Evolutionary conservation across 2,888 invertebrate genomes (phyloP), one percentile per base, ranked within the genome.

Genomic region (Leptopilina drosophilae): DNA sequence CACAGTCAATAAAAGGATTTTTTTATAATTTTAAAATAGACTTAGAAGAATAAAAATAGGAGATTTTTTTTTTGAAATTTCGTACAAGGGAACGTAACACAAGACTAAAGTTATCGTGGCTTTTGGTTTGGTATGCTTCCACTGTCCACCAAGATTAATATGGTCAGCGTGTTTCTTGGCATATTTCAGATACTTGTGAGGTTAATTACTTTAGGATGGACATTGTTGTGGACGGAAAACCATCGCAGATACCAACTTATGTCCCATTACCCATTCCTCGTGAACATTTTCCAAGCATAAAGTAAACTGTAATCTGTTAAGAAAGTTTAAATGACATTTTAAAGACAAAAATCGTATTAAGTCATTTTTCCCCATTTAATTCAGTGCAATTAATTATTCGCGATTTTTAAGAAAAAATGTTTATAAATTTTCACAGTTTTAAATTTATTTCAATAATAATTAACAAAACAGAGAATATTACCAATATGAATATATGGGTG

Each of bases 101-200:
- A 56, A 80, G 79, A 77, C 79, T 80, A 78, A 77, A 78, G 78
- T 78, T 78, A 78, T 77, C 67, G 79, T 76, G 66, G 82, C 80
- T 79, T 49, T 65, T 76, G 82, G 81, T 84, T 33, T 84, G 87
- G 87, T 87, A 89, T 88, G 85, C 86, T 78, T 76, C 78, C 82
- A 78, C 82, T 77, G 84, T 85, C 85, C 85, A 78, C 82, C 85
- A 89, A 88, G 88, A 89, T 88, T 89, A 90, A 88, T 88, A 87
- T 88, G 89, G 88, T 87, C 88, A 88, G 87, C 88, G 82, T 88
- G 87, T 89, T 90, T 89, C 90, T 90, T 89, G 88, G 86, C 87
- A 88, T 89, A 88, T 87, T 89, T 89, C 86, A 87, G 84, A 89
- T 89, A 89, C 88, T 89, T 89, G 84, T 78, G 80, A 87, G 88